Evolutionary conservation across 2,888 invertebrate genomes (phyloP), one percentile per base, ranked within the genome.

Genomic region (Scrobipalpa atriplicella): DNA sequence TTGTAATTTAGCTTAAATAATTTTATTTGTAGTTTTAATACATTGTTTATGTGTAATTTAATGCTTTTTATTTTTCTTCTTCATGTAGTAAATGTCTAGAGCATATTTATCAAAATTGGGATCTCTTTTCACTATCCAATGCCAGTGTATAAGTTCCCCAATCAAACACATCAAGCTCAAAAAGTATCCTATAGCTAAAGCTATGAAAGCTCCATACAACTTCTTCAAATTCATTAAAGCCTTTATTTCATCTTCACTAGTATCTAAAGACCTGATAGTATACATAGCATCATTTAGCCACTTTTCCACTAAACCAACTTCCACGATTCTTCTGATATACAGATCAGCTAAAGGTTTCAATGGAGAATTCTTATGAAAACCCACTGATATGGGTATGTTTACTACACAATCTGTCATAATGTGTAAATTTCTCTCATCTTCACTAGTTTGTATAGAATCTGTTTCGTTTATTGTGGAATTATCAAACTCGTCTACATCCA

Each of bases 321-420:
- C 97, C 0, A 95, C 93, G 10, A 97, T 93, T 62, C 94, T 90
- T 72, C 94, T 89, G 54, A 97, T 93, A 74, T 95, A 94, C 72
- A 93, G 90, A 80, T 97, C 96, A 19, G 95, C 94, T 69, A 94
- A 87, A 0, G 94, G 93, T 78, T 96, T 96, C 6, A 97, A 82
- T 0, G 97, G 96, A 0, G 97, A 97, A 82, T 97, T 97, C 77
- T 96, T 97, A 76, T 96, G 96, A 75, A 97, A 93, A 0, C 97
- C 97, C 69, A 97, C 91, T 0, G 97, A 96, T 64, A 97, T 94
- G 0, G 97, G 97, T 94, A 96, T 96, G 72, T 95, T 95, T 6
- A 97, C 95, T 0, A 96, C 94, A 81, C 97, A 97, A 70, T 97
- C 95, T 1, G 93, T 90, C 97, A 97, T 97, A 10, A 97, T 96